Evolutionary conservation across 2,888 invertebrate genomes (phyloP).

Genomic region (Drosophila meridiana): DNA sequence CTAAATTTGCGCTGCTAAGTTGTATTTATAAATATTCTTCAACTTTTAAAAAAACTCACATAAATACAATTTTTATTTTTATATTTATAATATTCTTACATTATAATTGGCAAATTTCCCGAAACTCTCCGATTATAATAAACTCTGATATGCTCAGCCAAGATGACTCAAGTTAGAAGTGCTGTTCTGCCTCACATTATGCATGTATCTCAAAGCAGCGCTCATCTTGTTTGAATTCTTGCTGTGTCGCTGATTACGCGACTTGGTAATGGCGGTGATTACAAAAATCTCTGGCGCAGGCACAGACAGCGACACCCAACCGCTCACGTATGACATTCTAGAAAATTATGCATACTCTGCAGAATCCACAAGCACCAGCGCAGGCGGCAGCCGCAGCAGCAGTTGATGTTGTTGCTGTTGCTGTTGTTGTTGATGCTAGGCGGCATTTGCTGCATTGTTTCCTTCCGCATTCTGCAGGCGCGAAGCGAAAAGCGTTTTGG

Average conservation of each 20-base stretch:
- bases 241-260: constrained; percentile 75
- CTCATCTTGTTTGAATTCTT: constrained; percentile 55
- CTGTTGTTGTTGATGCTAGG: constrained; percentile 42
- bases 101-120: neutral
- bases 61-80: neutral
- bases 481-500: constrained; percentile 62
- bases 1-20: too few relatives aligned
- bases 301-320: constrained; percentile 36
- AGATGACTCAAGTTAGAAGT: neutral
- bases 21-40: neutral
- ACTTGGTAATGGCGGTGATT: constrained; percentile 78
- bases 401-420: constrained; percentile 25
- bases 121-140: neutral
- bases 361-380: constrained; percentile 42
- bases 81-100: neutral
- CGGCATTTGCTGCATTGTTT: constrained; percentile 77
- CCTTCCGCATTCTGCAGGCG: constrained; percentile 65
- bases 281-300: constrained; percentile 56
- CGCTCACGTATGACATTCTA: constrained; percentile 70
- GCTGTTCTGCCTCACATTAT: constrained; percentile 24
- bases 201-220: constrained; percentile 23
- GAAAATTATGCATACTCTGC: constrained; percentile 77
- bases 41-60: too few relatives aligned
- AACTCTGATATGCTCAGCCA: neutral
- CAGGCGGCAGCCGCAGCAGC: constrained; percentile 21